Evolutionary conservation across 2,113 vertebrate species (phyloP), one percentile per base, ranked within the genome.

Genomic region (Lonchura striata): DNA sequence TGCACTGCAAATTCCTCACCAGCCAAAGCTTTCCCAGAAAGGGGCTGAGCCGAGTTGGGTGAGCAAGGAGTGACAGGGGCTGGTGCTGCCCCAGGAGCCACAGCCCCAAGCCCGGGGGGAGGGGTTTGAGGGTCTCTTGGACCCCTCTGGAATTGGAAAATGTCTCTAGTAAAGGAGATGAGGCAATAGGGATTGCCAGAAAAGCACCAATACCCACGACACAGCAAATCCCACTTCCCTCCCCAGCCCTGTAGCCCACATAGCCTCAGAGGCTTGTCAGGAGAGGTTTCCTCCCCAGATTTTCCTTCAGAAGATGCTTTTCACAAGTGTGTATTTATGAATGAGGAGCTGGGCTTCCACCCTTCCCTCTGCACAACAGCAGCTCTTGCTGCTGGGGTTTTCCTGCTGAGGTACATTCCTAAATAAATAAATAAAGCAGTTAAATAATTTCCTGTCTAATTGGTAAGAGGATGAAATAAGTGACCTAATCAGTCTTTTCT

Each of bases 341-440:
- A 59, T 0, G 7, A 80, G 79, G 66, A 78, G 61, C 8, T 81
- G 71, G 54, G 16, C 82, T 94, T 80, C 69, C 84, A 78, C 54
- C 47, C 41, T 49, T 69, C 35, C 82, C 78, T 90, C 23, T 68
- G 87, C 53, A 35, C 27, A 8, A 82, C 6, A 1, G 44, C 9
- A 0, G 75, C 47, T 46, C 64, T 83, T 77, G 88, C 90, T 52
- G 6, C 25, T 81, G 76, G 93, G 93, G 68, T 63, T 90, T 88
- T 95, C 63, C 82, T 93, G 88, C 90, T 54, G 88, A 90, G 93
- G 76, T 95, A 94, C 71, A 75, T 94, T 96, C 80, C 93, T 94
- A 96, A 97, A 94, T 90, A 94, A 97, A 96, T 93, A 97, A 97
- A 97, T 96, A 95, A 95, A 94, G 86, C 91, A 86, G 93, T 94